Evolutionary conservation across 2,797 vertebrate genomes (phyloP), one percentile per base, ranked within the genome.

Genomic region (Paguma larvata): DNA sequence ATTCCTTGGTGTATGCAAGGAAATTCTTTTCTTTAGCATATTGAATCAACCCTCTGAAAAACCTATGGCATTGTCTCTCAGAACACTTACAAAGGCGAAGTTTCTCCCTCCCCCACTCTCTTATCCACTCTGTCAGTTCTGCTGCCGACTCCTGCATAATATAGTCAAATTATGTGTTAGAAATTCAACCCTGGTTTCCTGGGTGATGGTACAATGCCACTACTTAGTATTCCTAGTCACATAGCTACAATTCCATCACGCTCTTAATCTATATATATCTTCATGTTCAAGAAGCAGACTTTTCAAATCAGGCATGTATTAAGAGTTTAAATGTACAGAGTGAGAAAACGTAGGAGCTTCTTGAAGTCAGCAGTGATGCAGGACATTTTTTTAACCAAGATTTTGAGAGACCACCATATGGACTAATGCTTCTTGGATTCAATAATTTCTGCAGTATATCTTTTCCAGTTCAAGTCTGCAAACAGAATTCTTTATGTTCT

Each of bases 101-200:
- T 86, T 96, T 78, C 70, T 75, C 63, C 70, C 15, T 44, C 7
- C 23, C 77, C 32, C 15, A 46, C 21, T 75, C 70, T 80, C 53
- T 32, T 70, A 59, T 34, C 95, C 75, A 38, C 67, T 91, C 83
- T 95, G 73, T 84, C 53, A 82, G 48, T 89, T 95, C 96, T 67
- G 15, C 65, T 85, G 89, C 77, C 89, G 94, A 51, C 21, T 93
- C 19, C 89, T 72, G 82, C 85, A 97, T 96, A 95, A 94, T 97
- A 65, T 70, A 95, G 67, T 97, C 93, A 94, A 97, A 97, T 95
- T 97, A 95, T 77, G 89, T 84, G 67, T 67, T 95, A 89, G 93
- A 88, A 87, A 95, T 92, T 92, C 96, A 97, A 97, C 95, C 85
- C 88, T 38, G 90, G 96, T 98, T 98, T 97, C 97, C 97, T 53